Evolutionary conservation across 2,888 invertebrate genomes (phyloP).

Genomic region (Cephonodes hylas): DNA sequence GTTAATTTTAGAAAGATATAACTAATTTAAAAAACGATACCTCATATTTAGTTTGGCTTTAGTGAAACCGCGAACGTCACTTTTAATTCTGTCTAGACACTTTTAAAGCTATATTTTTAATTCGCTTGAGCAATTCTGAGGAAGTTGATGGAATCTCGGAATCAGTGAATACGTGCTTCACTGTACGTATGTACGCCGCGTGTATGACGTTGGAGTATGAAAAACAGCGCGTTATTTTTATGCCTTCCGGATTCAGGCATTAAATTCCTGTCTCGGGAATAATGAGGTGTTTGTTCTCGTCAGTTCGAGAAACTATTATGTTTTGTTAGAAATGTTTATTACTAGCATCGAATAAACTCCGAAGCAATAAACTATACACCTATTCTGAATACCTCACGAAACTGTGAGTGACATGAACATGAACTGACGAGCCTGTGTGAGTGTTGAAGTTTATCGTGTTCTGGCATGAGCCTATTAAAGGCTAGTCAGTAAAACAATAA

Average conservation of each 20-base stretch:
- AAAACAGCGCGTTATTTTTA: background rate
- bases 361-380: too few relatives aligned
- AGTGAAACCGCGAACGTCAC: background rate
- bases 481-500: too few relatives aligned
- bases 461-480: too few relatives aligned
- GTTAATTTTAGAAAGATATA: too few relatives aligned
- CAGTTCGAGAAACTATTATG: too few relatives aligned
- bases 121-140: background rate
- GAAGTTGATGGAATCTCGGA: background rate
- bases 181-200: background rate
- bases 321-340: too few relatives aligned
- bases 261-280: background rate
- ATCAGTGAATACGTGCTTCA: constrained; percentile 7
- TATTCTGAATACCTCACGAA: too few relatives aligned
- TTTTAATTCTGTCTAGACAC: background rate
- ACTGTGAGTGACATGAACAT: too few relatives aligned
- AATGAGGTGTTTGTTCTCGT: too few relatives aligned
- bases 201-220: background rate
- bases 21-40: background rate
- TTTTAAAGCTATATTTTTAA: background rate
- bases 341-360: too few relatives aligned
- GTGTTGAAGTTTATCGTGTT: too few relatives aligned
- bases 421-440: too few relatives aligned
- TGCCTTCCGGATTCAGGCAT: constrained; percentile 1
- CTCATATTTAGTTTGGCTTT: background rate